Percentiles rank a stretch among this genome's conserved stretches.
phyloP scores from a whole-genome alignment of 2,797 vertebrate genomes.

The Fundulus diaphanus region DNA sequence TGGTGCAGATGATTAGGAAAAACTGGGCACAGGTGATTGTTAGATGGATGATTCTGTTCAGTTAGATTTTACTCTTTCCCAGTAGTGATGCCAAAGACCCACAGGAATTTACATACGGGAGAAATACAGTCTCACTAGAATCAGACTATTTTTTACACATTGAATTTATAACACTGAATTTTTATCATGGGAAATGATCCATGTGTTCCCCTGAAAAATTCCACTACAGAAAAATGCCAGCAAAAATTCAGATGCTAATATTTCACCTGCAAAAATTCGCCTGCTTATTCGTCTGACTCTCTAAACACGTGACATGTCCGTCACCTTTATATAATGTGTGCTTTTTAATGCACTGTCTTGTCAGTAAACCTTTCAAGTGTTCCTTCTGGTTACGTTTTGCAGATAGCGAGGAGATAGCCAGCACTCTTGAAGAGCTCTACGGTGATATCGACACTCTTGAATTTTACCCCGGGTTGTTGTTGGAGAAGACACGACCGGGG shows the following conservation, averaged over 20 bases:
- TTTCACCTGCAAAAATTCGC: not conserved
- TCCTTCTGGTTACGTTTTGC: constrained; percentile 18
- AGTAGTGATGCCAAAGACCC: too few species aligned
- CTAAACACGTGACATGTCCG: not conserved
- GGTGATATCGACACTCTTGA: constrained; percentile 93
- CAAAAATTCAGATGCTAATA: too few species aligned
- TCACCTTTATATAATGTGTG: not conserved
- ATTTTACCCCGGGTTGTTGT: constrained; percentile 89
- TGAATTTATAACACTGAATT: too few species aligned
- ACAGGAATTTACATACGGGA: not conserved
- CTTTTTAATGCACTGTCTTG: not conserved
- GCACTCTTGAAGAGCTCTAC: constrained; percentile 87
- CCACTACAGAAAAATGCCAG: too few species aligned
- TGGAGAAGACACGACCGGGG: constrained; percentile 85
- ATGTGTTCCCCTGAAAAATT: too few species aligned
- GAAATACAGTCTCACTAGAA: too few species aligned
- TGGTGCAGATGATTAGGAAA: not conserved
- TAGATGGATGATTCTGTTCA: too few species aligned
- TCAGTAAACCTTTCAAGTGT: not conserved
- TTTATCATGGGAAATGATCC: too few species aligned
- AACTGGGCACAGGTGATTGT: too few species aligned
- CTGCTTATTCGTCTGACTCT: not conserved
- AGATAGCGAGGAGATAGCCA: constrained; percentile 88
- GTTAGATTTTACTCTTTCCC: too few species aligned
- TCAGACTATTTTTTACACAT: too few species aligned